Percentiles rank a stretch among this genome's conserved stretches.
Evolutionary conservation across 1,140 invertebrate genomes (phyloP).

Genomic region (Dolichoris vasculosae): DNA sequence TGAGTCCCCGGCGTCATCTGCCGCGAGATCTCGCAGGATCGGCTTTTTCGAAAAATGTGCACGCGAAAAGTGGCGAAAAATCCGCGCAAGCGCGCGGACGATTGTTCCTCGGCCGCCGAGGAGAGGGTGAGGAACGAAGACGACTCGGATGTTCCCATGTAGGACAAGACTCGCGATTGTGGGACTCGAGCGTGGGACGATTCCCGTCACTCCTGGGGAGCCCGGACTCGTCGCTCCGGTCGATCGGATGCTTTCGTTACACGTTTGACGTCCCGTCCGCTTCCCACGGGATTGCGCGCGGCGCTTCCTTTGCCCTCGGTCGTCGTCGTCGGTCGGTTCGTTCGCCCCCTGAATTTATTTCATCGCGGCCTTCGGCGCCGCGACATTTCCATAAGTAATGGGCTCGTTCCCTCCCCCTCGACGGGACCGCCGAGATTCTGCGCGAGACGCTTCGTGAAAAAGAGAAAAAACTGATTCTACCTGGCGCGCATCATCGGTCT

Average conservation of each 20-base stretch:
- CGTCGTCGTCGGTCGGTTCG: too few relatives aligned
- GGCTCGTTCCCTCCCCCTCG: not conserved
- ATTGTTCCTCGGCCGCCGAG: not conserved
- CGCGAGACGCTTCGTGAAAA: not conserved
- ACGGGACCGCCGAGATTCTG: slow-evolving; percentile 3
- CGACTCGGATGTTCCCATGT: slow-evolving; percentile 35
- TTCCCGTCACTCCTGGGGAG: slow-evolving; percentile 29
- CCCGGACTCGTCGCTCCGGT: not conserved
- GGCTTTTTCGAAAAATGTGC: not conserved
- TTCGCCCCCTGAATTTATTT: not conserved
- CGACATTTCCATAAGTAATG: slow-evolving; percentile 22
- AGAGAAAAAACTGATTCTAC: not conserved
- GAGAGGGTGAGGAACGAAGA: slow-evolving; percentile 36
- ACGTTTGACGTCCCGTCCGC: slow-evolving; percentile 49
- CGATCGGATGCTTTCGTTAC: slow-evolving; percentile 31
- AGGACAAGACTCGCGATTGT: slow-evolving; percentile 19
- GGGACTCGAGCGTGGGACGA: slow-evolving; percentile 46
- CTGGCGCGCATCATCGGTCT: not conserved
- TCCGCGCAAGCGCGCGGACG: slow-evolving; percentile 2
- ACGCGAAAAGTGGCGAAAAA: slow-evolving; percentile 19
- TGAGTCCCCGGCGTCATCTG: not conserved
- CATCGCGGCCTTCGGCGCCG: not conserved
- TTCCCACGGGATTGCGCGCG: slow-evolving; percentile 62
- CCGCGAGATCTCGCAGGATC: not conserved
- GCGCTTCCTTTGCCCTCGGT: slow-evolving; percentile 6